phyloP scores from a whole-genome alignment of 1,140 invertebrate genomes.

The Mercenaria mercenaria region DNA sequence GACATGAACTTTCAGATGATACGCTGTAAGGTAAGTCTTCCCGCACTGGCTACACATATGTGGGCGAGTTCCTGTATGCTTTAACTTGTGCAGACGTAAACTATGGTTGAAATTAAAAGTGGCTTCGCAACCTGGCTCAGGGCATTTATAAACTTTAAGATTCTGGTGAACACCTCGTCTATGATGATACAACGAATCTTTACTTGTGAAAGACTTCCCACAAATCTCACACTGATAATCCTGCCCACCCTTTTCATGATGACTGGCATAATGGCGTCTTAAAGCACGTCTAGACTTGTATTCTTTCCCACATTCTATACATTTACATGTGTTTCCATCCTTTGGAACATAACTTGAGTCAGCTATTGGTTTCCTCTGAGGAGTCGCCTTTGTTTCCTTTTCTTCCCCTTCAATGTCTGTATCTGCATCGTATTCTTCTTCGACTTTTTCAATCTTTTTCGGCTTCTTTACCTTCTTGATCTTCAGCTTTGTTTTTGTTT shows the following conservation, averaged over 20 bases:
- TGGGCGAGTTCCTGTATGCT: slow-evolving; percentile 87
- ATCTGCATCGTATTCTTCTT: slow-evolving; percentile 36
- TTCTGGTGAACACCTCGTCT: slow-evolving; percentile 84
- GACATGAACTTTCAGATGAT: slow-evolving; percentile 81
- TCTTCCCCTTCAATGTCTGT: slow-evolving; percentile 40
- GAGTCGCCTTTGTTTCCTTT: background rate
- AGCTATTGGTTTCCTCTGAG: slow-evolving; percentile 21
- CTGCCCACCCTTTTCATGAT: slow-evolving; percentile 87
- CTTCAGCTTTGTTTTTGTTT: slow-evolving; percentile 6
- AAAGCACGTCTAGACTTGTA: slow-evolving; percentile 96
- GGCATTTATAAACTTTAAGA: slow-evolving; percentile 88
- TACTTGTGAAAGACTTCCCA: slow-evolving; percentile 87
- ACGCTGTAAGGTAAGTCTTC: slow-evolving; percentile 81
- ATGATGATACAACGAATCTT: slow-evolving; percentile 87
- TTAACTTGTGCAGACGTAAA: slow-evolving; percentile 87
- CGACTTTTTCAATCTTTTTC: background rate
- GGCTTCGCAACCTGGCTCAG: slow-evolving; percentile 86
- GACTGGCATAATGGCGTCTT: slow-evolving; percentile 95
- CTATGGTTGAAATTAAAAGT: slow-evolving; percentile 88
- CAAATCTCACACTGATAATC: slow-evolving; percentile 87
- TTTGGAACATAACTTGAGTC: slow-evolving; percentile 6
- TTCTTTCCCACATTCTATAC: slow-evolving; percentile 93
- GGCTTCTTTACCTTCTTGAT: background rate
- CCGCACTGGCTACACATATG: slow-evolving; percentile 87
- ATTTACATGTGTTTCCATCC: slow-evolving; percentile 83